Percentiles rank a stretch among this genome's conserved stretches.
Evolutionary conservation across 2,113 vertebrate species (phyloP).

Genomic region (Blennius ocellaris): DNA sequence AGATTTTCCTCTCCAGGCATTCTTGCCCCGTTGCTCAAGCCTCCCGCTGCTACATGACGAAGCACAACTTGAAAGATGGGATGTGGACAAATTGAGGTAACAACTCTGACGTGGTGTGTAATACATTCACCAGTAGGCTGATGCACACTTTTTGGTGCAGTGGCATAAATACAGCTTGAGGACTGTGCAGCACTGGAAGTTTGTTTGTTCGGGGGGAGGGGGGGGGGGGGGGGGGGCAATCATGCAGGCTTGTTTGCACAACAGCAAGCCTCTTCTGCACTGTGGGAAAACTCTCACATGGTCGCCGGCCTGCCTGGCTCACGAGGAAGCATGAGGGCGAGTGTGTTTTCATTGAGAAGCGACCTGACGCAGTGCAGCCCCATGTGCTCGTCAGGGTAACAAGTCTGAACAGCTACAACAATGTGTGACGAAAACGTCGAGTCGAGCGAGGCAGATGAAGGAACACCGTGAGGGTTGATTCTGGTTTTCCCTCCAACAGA

Average conservation of each 20-base stretch:
- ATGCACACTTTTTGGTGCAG: neutral
- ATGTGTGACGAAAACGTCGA: slow-evolving; percentile 38
- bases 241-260: slow-evolving; percentile 58
- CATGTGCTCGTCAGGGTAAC: slow-evolving; percentile 61
- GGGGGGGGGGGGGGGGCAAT: slow-evolving; percentile 16
- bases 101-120: slow-evolving; percentile 37
- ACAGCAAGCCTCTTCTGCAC: slow-evolving; percentile 47
- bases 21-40: slow-evolving; percentile 53
- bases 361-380: slow-evolving; percentile 51
- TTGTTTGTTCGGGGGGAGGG: slow-evolving; percentile 30
- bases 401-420: slow-evolving; percentile 75
- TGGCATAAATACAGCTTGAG: slow-evolving; percentile 12
- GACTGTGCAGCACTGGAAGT: slow-evolving; percentile 13
- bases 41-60: slow-evolving; percentile 31
- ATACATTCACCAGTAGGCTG: slow-evolving; percentile 37
- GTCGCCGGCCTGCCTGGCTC: slow-evolving; percentile 15
- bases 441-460: slow-evolving; percentile 32
- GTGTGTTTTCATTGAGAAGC: slow-evolving; percentile 67
- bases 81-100: slow-evolving; percentile 55
- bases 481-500: slow-evolving; percentile 32
- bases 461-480: slow-evolving; percentile 23
- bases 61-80: slow-evolving; percentile 38
- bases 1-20: slow-evolving; percentile 4
- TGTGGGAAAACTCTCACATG: slow-evolving; percentile 73
- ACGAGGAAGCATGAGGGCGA: slow-evolving; percentile 23